Base-by-base conservation (phyloP, 2,888 invertebrate genomes). In the Drosophila paranaensis region DNA sequence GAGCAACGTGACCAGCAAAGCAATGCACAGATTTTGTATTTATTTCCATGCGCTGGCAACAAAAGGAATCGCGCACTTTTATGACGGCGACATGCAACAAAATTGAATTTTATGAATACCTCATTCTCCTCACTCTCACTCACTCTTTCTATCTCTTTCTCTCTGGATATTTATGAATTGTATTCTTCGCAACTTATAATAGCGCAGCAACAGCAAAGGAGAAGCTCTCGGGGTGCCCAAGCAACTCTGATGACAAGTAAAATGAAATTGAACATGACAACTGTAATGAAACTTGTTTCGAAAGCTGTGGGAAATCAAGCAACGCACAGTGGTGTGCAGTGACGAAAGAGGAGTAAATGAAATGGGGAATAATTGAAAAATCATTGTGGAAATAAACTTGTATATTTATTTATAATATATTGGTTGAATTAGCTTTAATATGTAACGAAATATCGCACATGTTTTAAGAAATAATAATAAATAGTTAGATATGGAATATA, bases 211-310 rank as follows among this genome's bases (percentile, higher is more conserved):
- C 76, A 27, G 75, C 79, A 67, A 79, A 54, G 54, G 54, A 54
- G 54, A 77, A 87, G 82, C 84, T 84, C 82, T 84, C 71, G 60
- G 81, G 78, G 89, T 84, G 82, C 40, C 46, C 45, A 58, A 56
- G 43, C 65, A 60, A 68, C 82, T 60, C 82, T 57, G 69, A 87
- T 89, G 85, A 78, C 75, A 87, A 88, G 82, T 68, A 68, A 77
- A 71, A 85, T 77, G 88, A 79, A 84, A 84, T 84, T 89, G 89
- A 84, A 84, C 89, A 89, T 84, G 89, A 87, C 89, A 89, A 89
- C 85, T 84, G 89, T 71, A 67, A 81, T 76, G 74, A 84, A 84
- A 84, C 89, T 84, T 84, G 85, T 76, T 76, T 66, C 40, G 40
- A 54, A 69, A 42, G 64, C 65, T 48, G 54, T 73, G 78, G 62